Evolutionary conservation across 30 jellyfish, hydroid and myxozoan species (phyloP).

Genomic region (Hydractinia echinata): DNA sequence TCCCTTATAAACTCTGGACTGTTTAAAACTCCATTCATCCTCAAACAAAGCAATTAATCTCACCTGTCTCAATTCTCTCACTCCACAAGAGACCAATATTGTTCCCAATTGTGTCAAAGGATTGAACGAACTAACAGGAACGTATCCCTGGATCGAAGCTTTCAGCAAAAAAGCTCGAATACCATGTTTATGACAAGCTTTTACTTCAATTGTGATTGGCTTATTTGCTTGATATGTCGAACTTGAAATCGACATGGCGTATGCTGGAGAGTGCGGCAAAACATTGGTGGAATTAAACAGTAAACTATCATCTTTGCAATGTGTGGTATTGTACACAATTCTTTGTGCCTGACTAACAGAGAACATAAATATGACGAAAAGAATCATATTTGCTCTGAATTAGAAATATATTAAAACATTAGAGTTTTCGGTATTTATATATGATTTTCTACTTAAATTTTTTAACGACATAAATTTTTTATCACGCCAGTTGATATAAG

Average conservation of each 20-base stretch:
- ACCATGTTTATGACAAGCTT: not conserved
- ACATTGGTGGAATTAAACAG: not conserved
- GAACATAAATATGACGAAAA: too few species aligned
- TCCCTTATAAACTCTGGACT: too few species aligned
- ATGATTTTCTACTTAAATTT: too few species aligned
- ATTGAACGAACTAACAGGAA: not conserved
- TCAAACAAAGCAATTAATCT: not conserved
- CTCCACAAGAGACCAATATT: slow-evolving; percentile 9
- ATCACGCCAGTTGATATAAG: too few species aligned
- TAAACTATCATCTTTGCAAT: not conserved
- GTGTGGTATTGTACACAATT: slow-evolving; percentile 13
- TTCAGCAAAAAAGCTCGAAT: slow-evolving; percentile 7
- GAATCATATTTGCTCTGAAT: too few species aligned
- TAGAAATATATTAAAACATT: too few species aligned
- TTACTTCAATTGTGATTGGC: slow-evolving; percentile 3
- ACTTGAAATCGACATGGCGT: slow-evolving; percentile 7
- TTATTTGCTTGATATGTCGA: slow-evolving; percentile 10
- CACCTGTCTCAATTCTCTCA: not conserved
- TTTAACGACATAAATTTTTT: too few species aligned
- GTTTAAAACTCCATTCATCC: too few species aligned
- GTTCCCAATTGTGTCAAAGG: not conserved
- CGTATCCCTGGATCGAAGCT: slow-evolving; percentile 9
- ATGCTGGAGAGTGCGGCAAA: slow-evolving; percentile 6
- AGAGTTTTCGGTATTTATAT: too few species aligned
- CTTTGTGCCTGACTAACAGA: not conserved